These are phyloP conservation scores for Pangasius macronema DNA, from an alignment of 2,797 vertebrate species.

Conservation along the genomic window DNA sequence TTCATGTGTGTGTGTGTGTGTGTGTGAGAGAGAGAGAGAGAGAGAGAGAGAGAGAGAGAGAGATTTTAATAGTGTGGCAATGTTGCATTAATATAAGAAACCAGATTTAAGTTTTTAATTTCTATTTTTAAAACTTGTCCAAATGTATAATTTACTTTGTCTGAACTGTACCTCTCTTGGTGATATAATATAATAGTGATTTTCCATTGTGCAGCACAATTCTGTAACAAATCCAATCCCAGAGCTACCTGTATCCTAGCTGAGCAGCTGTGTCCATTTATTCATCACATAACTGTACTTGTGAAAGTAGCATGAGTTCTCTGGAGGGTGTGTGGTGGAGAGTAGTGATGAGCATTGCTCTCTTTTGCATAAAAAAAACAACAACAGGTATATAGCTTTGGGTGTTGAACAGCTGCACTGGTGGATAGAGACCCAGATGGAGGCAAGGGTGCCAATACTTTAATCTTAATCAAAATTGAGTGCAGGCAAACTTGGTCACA, in stretches of 20 bases:
- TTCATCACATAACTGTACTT: neutral
- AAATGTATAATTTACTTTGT: neutral
- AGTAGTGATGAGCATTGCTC: neutral
- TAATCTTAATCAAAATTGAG: neutral
- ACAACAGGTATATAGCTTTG: neutral
- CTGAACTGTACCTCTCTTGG: neutral
- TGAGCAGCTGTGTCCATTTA: neutral
- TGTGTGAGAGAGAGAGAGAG: neutral
- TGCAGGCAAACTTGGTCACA: neutral
- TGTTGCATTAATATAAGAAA: neutral
- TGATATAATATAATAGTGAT: constrained; percentile 2
- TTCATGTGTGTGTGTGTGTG: neutral
- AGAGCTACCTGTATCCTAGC: neutral
- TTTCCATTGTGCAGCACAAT: neutral
- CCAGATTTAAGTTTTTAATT: neutral
- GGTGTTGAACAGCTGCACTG: too few species aligned
- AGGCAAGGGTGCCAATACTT: neutral
- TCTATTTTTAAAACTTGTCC: neutral
- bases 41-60: too few species aligned
- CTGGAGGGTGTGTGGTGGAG: neutral
- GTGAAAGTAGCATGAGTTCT: neutral
- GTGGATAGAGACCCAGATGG: too few species aligned
- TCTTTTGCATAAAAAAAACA: neutral
- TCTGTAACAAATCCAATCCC: neutral
- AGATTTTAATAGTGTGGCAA: neutral